Percentiles rank a stretch among this genome's conserved stretches.
Evolutionary conservation across 2,888 invertebrate genomes (phyloP).

Genomic region (Calameuta pallipes): DNA sequence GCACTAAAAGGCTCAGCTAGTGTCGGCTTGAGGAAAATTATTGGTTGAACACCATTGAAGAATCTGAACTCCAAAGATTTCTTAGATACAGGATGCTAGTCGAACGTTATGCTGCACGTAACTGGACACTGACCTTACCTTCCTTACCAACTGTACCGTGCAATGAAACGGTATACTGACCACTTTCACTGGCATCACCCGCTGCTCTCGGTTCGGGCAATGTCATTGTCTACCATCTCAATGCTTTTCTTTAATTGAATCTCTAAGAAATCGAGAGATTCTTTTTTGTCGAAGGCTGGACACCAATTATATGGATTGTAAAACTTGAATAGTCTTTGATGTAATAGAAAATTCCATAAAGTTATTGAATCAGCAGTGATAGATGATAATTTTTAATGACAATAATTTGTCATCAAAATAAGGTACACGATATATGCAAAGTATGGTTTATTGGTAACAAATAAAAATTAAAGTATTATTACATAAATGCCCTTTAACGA

Average conservation of each 20-base stretch:
- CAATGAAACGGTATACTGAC: constrained; percentile 22
- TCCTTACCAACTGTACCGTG: constrained; percentile 31
- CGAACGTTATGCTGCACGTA: constrained; percentile 30
- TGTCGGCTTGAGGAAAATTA: background rate
- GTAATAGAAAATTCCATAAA: too few species aligned
- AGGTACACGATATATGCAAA: background rate
- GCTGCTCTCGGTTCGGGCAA: constrained; percentile 16
- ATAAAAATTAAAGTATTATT: background rate
- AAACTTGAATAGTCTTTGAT: too few species aligned
- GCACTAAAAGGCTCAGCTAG: background rate
- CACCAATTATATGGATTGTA: too few species aligned
- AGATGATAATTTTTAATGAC: too few species aligned
- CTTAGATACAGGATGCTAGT: constrained; percentile 1
- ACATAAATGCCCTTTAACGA: constrained; percentile 4
- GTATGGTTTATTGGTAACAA: constrained; percentile 18
- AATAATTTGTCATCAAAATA: too few species aligned
- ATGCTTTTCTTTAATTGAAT: background rate
- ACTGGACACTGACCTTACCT: constrained; percentile 47
- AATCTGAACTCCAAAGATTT: background rate
- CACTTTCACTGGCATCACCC: constrained; percentile 50
- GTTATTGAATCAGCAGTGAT: too few species aligned
- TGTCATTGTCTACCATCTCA: constrained; percentile 13
- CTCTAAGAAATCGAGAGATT: too few species aligned
- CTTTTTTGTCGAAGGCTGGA: too few species aligned
- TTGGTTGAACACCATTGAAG: background rate